Percentiles rank a stretch among this genome's conserved stretches.
Evolutionary conservation across 2,113 vertebrate species (phyloP).

Genomic region (Smithornis capensis): DNA sequence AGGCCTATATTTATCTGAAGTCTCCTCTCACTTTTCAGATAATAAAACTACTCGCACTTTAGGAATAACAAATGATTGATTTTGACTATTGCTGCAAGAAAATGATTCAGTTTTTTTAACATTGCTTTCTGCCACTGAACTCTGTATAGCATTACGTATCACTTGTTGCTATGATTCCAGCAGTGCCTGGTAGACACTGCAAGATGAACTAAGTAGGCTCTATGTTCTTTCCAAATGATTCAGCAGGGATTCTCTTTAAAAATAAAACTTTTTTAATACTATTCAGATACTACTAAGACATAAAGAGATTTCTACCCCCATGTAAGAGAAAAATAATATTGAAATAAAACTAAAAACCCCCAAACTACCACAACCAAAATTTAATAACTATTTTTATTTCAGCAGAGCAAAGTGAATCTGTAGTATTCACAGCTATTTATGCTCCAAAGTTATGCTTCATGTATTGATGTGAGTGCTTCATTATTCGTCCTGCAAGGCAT

Average conservation of each 20-base stretch:
- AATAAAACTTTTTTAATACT: background rate
- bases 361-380: background rate
- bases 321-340: background rate
- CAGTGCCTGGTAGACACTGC: background rate
- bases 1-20: background rate
- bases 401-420: background rate
- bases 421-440: background rate
- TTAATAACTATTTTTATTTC: background rate
- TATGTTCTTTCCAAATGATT: background rate
- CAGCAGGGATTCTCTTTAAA: background rate
- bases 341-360: background rate
- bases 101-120: background rate
- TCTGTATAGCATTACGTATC: background rate
- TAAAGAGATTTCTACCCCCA: background rate
- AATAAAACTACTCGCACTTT: background rate
- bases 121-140: background rate
- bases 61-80: background rate
- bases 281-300: background rate
- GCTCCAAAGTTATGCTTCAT: background rate
- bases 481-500: background rate
- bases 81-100: background rate
- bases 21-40: background rate
- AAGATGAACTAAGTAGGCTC: background rate
- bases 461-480: background rate
- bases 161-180: slow-evolving; percentile 19